Evolutionary conservation across 2,888 invertebrate species (phyloP).

Genomic region (Apamea sordens): DNA sequence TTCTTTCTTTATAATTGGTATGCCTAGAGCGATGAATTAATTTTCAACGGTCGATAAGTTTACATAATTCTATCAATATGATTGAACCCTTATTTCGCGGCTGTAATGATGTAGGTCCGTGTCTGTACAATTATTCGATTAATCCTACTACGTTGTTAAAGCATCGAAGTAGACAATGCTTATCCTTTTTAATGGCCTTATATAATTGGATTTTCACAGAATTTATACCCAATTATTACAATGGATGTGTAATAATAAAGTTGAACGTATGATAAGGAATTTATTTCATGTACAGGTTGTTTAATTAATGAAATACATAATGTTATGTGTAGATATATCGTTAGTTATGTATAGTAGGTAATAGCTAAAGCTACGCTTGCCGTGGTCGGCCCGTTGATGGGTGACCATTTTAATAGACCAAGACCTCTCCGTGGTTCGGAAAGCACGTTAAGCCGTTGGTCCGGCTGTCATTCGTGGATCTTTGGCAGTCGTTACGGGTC

Average conservation of each 20-base stretch:
- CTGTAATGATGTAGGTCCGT: conserved; percentile 61
- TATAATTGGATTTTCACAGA: conserved; percentile 41
- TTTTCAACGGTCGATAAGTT: not conserved
- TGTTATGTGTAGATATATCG: not conserved
- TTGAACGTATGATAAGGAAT: conserved; percentile 22
- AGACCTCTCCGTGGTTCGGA: too few relatives aligned
- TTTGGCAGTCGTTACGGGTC: too few relatives aligned
- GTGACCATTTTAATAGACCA: too few relatives aligned
- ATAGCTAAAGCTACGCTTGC: too few relatives aligned
- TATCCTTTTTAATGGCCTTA: conserved; percentile 43
- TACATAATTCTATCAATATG: too few relatives aligned
- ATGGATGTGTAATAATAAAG: conserved; percentile 36
- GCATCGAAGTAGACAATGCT: conserved; percentile 25
- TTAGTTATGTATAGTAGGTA: not conserved
- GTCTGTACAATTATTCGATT: conserved; percentile 57
- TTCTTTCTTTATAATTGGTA: too few relatives aligned
- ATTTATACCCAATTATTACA: conserved; percentile 52
- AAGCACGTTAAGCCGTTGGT: too few relatives aligned
- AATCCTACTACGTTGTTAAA: conserved; percentile 46
- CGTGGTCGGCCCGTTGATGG: too few relatives aligned
- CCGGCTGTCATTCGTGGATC: too few relatives aligned
- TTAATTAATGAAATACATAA: conserved; percentile 21
- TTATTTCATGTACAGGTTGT: conserved; percentile 22
- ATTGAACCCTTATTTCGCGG: not conserved
- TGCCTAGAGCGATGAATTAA: not conserved